These are phyloP conservation scores for Cactoblastis cactorum DNA, from an alignment of 2,888 invertebrate genomes.

Conservation along the genomic window DNA sequence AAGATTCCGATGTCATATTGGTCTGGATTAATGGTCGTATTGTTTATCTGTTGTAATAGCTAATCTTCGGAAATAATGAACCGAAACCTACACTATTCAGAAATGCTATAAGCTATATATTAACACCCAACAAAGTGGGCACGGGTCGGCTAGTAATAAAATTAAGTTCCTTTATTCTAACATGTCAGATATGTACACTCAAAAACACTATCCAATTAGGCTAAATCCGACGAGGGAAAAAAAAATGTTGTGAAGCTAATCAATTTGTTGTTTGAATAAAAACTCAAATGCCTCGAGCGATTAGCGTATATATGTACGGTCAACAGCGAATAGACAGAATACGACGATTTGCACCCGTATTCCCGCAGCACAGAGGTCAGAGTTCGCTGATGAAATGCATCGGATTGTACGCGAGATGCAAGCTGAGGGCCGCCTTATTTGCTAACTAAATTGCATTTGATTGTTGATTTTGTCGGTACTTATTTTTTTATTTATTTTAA, in stretches of 20 bases:
- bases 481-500: background rate
- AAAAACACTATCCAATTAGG: background rate
- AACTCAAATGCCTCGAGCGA: background rate
- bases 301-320: background rate
- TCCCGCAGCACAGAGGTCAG: background rate
- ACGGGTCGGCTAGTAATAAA: no score
- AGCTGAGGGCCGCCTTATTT: background rate
- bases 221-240: background rate
- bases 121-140: no score
- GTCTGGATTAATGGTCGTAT: no score
- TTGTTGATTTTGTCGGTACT: background rate
- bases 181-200: background rate
- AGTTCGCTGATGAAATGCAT: background rate
- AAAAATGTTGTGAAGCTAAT: background rate
- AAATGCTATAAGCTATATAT: no score
- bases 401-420: background rate
- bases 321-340: background rate
- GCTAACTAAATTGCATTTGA: slow-evolving; percentile 2
- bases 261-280: background rate
- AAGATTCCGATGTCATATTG: no score
- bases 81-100: no score
- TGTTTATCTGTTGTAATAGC: no score
- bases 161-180: background rate
- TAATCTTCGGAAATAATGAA: no score
- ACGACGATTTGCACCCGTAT: background rate